A percentile compares a stretch with the other conserved stretches of the same genome.
Conservation (phyloP, 2,888 invertebrate genomes). For the Penaeus monodon region DNA sequence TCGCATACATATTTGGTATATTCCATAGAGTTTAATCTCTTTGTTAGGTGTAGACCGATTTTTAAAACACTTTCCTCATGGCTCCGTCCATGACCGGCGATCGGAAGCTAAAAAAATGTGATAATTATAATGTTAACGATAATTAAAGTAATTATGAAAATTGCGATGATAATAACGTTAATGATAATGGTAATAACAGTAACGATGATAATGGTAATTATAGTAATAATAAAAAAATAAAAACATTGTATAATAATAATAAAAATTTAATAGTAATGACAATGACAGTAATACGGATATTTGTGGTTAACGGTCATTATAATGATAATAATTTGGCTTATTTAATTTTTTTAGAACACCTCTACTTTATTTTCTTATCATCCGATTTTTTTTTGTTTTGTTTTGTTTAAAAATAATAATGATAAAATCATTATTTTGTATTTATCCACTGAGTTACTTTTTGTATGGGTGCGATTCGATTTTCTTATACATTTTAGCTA, state of each 20-base stretch:
- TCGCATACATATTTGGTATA: too few relatives aligned
- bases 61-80: too few relatives aligned
- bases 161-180: neutral
- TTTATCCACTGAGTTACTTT: too few relatives aligned
- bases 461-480: too few relatives aligned
- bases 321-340: neutral
- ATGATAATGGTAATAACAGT: neutral
- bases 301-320: neutral
- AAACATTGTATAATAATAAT: neutral
- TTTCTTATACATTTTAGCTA: too few relatives aligned
- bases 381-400: neutral
- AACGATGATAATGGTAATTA: neutral
- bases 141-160: neutral
- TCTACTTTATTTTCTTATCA: too few relatives aligned
- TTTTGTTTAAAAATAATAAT: neutral
- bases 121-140: neutral
- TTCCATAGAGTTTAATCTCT: too few relatives aligned
- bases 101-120: neutral
- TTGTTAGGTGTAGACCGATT: too few relatives aligned
- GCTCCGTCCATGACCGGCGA: too few relatives aligned
- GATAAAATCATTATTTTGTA: too few relatives aligned
- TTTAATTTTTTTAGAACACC: neutral
- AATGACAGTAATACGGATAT: slow-evolving; percentile 11
- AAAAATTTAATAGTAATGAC: neutral
- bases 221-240: neutral